These are phyloP conservation scores for Mastigias papua DNA, from an alignment of 30 jellyfish, hydroid and myxozoan genomes.

Conservation along the genomic window DNA sequence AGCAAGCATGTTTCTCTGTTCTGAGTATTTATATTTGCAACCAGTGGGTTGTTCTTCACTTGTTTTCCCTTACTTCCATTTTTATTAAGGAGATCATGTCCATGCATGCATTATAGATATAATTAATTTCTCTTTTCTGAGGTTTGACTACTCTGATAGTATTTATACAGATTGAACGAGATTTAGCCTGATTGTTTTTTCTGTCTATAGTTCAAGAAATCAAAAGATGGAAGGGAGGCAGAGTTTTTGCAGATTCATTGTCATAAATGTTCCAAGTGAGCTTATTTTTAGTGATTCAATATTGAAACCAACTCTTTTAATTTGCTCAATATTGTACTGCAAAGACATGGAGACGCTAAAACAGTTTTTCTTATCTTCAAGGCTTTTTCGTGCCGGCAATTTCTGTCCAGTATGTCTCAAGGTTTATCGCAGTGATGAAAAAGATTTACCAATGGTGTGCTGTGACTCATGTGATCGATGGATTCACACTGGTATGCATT, in stretches of 20 bases:
- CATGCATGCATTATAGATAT: no score
- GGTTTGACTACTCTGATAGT: not conserved
- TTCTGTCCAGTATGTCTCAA: conserved; percentile 95
- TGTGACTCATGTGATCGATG: conserved; percentile 94
- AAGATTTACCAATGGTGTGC: conserved; percentile 89
- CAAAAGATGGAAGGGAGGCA: conserved; percentile 86
- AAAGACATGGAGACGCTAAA: no score
- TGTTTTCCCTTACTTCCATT: no score
- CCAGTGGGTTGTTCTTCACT: no score
- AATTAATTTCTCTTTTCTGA: no score
- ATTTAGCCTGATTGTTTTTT: not conserved
- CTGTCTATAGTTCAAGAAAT: conserved; percentile 59
- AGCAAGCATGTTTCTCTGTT: no score
- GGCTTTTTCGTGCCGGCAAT: conserved; percentile 91
- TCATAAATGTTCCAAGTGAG: conserved; percentile 85
- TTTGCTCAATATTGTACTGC: no score
- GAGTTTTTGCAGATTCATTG: conserved; percentile 89
- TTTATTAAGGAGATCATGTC: no score
- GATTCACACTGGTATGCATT: conserved; percentile 89
- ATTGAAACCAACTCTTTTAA: not conserved
- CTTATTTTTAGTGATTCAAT: not conserved
- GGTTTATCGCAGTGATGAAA: conserved; percentile 87
- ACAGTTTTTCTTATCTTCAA: not conserved
- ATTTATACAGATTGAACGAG: not conserved
- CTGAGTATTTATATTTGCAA: no score